Evolutionary conservation across 2,113 vertebrate genomes (phyloP).

Genomic region (Genyomyrus donnyi): DNA sequence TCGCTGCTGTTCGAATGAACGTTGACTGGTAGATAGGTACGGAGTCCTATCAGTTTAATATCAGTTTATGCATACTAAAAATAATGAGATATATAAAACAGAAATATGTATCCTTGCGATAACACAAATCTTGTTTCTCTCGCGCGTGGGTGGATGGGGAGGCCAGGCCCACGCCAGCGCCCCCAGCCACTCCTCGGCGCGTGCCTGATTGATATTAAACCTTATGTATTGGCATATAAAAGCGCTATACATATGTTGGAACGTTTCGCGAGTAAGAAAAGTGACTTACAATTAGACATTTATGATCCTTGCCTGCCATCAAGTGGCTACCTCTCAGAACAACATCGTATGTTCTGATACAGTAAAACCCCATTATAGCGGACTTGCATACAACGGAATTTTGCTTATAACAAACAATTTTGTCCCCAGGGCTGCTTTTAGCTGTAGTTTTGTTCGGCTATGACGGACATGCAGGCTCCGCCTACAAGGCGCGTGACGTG

Average conservation of each 20-base stretch:
- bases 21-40: background rate
- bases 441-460: no score
- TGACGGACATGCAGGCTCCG: no score
- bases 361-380: no score
- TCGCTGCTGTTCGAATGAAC: background rate
- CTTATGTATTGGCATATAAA: background rate
- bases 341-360: background rate
- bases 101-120: background rate
- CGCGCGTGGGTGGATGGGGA: background rate
- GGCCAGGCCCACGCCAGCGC: background rate
- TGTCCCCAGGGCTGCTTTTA: no score
- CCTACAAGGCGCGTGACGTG: no score
- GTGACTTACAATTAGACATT: background rate
- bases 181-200: background rate
- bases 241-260: background rate
- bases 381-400: no score
- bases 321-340: background rate
- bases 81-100: background rate
- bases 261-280: background rate
- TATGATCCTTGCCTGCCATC: slow-evolving; percentile 3
- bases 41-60: background rate
- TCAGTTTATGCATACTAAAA: background rate
- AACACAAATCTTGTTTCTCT: background rate
- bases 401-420: no score
- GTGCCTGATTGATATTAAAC: background rate